Evolutionary conservation across 2,797 vertebrate species (phyloP).

Genomic region (Falco naumanni): DNA sequence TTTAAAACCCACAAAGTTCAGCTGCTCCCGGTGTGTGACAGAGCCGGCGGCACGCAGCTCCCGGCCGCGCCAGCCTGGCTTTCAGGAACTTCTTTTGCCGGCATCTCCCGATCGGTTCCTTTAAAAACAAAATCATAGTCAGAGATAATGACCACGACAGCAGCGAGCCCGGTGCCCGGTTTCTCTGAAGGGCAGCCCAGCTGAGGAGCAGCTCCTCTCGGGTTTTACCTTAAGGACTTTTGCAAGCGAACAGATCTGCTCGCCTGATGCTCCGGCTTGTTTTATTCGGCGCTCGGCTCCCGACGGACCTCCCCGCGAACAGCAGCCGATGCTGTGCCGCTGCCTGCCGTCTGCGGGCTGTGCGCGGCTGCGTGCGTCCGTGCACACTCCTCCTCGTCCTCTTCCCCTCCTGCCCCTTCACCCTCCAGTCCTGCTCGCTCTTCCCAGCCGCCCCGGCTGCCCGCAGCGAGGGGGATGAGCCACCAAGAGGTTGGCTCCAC

Average conservation of each 20-base stretch:
- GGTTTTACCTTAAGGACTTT: constrained; percentile 39
- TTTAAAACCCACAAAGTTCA: constrained; percentile 42
- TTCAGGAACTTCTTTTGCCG: constrained; percentile 20
- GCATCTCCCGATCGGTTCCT: background rate
- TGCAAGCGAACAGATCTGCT: background rate
- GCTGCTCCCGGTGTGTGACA: background rate
- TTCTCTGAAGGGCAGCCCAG: background rate
- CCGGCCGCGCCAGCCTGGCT: background rate
- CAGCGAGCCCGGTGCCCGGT: background rate
- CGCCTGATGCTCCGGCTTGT: background rate
- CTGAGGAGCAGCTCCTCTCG: background rate
- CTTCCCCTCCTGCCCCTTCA: background rate
- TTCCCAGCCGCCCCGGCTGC: background rate
- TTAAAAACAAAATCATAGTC: background rate
- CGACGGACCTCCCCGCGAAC: background rate
- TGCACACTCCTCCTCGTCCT: background rate
- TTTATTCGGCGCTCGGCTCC: background rate
- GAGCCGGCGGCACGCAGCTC: background rate
- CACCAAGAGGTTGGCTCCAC: background rate
- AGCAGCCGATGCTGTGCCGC: background rate
- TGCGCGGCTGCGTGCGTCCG: background rate
- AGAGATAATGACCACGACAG: background rate
- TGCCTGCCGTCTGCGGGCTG: background rate
- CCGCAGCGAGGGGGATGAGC: background rate
- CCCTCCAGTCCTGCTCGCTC: background rate